phyloP scores from a whole-genome alignment of 2,113 vertebrate species.

The Glaucidium brasilianum region DNA sequence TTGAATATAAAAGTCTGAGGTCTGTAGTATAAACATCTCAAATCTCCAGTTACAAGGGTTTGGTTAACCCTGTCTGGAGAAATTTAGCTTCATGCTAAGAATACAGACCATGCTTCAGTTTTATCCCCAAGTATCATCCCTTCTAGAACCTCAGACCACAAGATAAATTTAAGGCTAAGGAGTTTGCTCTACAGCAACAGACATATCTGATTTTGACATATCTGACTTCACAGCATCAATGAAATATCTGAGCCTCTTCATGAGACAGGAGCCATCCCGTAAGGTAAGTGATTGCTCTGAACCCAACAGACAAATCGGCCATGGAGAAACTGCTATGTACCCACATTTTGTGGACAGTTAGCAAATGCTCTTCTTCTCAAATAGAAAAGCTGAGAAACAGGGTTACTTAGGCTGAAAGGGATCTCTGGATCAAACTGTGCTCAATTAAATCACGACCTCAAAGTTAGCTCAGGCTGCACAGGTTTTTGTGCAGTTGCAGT shows the following conservation, averaged over 20 bases:
- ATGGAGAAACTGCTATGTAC: not conserved
- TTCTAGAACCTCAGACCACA: not conserved
- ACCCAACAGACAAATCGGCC: not conserved
- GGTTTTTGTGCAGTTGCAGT: not conserved
- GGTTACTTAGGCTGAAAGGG: not conserved
- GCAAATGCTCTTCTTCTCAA: not conserved
- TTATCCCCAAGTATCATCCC: not conserved
- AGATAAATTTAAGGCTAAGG: not conserved
- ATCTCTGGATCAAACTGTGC: not conserved
- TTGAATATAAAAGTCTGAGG: constrained; percentile 6
- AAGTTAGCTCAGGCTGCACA: not conserved
- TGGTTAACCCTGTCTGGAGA: not conserved
- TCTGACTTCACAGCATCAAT: not conserved
- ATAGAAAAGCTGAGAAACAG: not conserved
- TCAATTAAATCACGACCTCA: not conserved
- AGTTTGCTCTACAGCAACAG: not conserved
- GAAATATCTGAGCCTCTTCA: not conserved
- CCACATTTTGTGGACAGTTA: not conserved
- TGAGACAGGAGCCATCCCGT: not conserved
- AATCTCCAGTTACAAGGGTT: not conserved
- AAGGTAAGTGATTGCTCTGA: not conserved
- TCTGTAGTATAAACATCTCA: not conserved
- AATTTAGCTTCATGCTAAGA: not conserved
- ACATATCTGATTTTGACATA: not conserved
- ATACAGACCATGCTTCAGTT: not conserved